phyloP scores from a whole-genome alignment of 2,113 vertebrate species.

The Centropristis striata region DNA sequence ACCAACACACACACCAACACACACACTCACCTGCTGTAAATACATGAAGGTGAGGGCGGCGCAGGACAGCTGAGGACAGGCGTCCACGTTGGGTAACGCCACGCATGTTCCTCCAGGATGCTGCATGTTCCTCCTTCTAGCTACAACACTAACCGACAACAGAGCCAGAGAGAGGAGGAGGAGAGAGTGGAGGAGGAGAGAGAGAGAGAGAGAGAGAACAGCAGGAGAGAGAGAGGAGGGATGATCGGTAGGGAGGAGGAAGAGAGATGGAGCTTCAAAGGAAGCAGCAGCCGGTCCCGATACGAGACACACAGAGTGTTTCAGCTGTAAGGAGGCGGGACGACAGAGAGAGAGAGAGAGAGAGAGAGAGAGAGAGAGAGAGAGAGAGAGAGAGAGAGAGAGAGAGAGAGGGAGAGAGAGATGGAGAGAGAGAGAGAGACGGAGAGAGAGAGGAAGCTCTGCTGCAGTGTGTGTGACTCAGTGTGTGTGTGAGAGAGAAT shows the following conservation, averaged over 20 bases:
- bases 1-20: constrained; percentile 2
- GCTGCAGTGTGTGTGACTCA: constrained; percentile 70
- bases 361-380: constrained; percentile 41
- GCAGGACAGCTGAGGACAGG: constrained; percentile 97
- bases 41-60: constrained; percentile 99
- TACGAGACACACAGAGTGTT: constrained; percentile 64
- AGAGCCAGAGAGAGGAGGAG: constrained; percentile 24
- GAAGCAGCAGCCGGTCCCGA: constrained; percentile 59
- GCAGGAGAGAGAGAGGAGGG: constrained; percentile 5
- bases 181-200: neutral
- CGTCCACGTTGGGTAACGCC: constrained; percentile 94
- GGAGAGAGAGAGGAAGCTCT: too few relatives aligned
- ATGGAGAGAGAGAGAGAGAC: too few relatives aligned
- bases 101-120: constrained; percentile 98
- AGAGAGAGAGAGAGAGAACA: neutral
- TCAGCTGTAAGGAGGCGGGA: constrained; percentile 63
- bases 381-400: constrained; percentile 25
- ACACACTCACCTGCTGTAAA: constrained; percentile 96
- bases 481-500: constrained; percentile 31
- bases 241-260: constrained; percentile 24
- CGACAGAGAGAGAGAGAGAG: constrained; percentile 34
- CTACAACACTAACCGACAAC: constrained; percentile 62
- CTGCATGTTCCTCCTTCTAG: constrained; percentile 89
- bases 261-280: constrained; percentile 59
- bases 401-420: constrained; percentile 15